Percentiles rank a stretch among this genome's conserved stretches.
phyloP scores from a whole-genome alignment of 2,113 vertebrate species.

The Scartelaos histophorus region DNA sequence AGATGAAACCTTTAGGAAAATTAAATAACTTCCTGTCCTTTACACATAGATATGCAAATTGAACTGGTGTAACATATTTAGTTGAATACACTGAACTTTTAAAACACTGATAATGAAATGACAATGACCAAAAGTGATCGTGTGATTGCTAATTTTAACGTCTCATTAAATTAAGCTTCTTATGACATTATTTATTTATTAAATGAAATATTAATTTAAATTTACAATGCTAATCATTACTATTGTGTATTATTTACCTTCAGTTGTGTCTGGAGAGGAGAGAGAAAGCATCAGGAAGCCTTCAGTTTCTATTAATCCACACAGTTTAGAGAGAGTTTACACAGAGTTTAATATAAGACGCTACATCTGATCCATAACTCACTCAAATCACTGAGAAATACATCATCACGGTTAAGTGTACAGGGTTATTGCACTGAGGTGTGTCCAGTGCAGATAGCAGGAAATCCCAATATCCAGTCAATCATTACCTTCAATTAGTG shows the following conservation, averaged over 20 bases:
- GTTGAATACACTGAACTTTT: not conserved
- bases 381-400: conserved; percentile 21
- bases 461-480: conserved; percentile 1
- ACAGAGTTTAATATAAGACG: conserved; percentile 7
- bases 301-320: not conserved
- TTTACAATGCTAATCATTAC: not conserved
- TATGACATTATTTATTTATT: not conserved
- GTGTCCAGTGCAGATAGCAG: conserved; percentile 9
- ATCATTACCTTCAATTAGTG: conserved; percentile 30
- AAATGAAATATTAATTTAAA: not conserved
- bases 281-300: conserved; percentile 1
- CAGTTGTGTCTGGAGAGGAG: conserved; percentile 12
- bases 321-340: too few relatives aligned
- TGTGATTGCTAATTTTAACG: not conserved
- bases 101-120: not conserved
- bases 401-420: conserved; percentile 1
- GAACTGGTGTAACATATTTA: not conserved
- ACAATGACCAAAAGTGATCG: not conserved
- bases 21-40: not conserved
- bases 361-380: conserved; percentile 14
- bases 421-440: conserved; percentile 36
- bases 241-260: conserved; percentile 34
- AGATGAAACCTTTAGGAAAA: not conserved
- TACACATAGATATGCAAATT: not conserved
- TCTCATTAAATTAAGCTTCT: not conserved